Base-by-base conservation (phyloP, 2,888 invertebrate genomes). In the Atrina japonica region DNA sequence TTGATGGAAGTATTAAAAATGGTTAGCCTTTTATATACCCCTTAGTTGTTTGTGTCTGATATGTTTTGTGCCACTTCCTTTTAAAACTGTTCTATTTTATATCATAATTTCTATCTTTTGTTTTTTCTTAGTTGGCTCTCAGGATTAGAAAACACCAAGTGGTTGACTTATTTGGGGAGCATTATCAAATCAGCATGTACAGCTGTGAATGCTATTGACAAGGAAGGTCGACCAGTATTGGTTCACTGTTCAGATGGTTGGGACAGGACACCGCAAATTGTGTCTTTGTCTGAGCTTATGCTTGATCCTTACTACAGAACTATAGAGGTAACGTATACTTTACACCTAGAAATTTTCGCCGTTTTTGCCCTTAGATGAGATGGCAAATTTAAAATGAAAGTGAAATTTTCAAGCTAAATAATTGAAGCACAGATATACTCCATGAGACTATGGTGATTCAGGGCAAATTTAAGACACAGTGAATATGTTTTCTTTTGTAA, bases 171-270 rank as follows among this genome's bases (percentile, higher is more conserved):
- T 92, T 94, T 97, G 92, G 94, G 96, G 18, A 95, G 95, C 23
- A 93, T 98, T 70, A 91, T 96, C 84, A 94, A 95, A 75, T 95
- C 97, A 7, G 95, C 97, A 23, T 93, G 94, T 80, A 94, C 94
- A 9, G 95, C 96, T 41, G 95, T 95, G 5, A 94, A 86, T 70
- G 88, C 90, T 25, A 86, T 97, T 71, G 95, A 95, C 82, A 93
- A 93, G 60, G 95, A 96, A 71, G 95, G 94, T 21, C 93, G 96
- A 59, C 97, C 98, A 7, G 98, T 97, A 65, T 92, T 99, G 73
- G 97, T 99, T 11, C 99, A 99, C 91, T 99, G 99, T 91, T 97
- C 97, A 2, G 99, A 99, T 92, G 99, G 99, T 55, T 99, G 99
- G 99, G 99, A 99, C 92, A 93, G 99, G 80, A 99, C 99, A 67